A percentile compares a stretch with the other conserved stretches of the same genome.
These are phyloP conservation scores for Chouioia cunea DNA, from an alignment of 2,888 invertebrate species.

Conservation along the genomic window DNA sequence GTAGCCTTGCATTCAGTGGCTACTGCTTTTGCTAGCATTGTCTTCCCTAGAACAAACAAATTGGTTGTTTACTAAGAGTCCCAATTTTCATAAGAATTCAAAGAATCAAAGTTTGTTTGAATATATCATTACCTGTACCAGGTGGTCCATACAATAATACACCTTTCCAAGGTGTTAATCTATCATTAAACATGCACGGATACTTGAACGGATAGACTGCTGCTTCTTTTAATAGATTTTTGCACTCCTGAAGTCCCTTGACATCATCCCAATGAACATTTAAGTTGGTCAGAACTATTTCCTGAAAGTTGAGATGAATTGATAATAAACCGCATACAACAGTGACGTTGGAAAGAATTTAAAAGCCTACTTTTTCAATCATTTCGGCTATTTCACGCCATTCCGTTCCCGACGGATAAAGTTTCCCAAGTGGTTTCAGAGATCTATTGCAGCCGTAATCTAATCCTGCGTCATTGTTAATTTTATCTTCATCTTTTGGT, in stretches of 20 bases:
- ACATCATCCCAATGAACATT: slow-evolving; percentile 86
- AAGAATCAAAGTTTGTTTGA: not conserved
- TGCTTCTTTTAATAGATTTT: slow-evolving; percentile 86
- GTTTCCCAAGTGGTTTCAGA: slow-evolving; percentile 60
- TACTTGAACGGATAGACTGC: slow-evolving; percentile 84
- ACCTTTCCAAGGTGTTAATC: slow-evolving; percentile 84
- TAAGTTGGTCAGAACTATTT: slow-evolving; percentile 76
- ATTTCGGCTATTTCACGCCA: slow-evolving; percentile 76
- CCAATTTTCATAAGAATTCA: not conserved
- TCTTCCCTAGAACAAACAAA: slow-evolving; percentile 75
- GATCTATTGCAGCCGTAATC: slow-evolving; percentile 52
- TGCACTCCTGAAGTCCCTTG: slow-evolving; percentile 81
- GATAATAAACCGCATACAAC: slow-evolving; percentile 1
- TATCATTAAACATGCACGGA: slow-evolving; percentile 79
- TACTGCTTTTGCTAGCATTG: slow-evolving; percentile 88
- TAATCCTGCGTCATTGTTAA: slow-evolving; percentile 26
- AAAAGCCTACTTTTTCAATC: slow-evolving; percentile 73
- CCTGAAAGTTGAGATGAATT: slow-evolving; percentile 63
- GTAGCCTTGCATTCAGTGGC: slow-evolving; percentile 85
- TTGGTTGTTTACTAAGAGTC: not conserved
- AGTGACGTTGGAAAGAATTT: slow-evolving; percentile 6
- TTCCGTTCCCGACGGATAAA: slow-evolving; percentile 69
- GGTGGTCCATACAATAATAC: slow-evolving; percentile 79
- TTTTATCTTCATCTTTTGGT: slow-evolving; percentile 39
- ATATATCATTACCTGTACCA: slow-evolving; percentile 74